Conservation (phyloP, 2,113 vertebrate genomes). For the Brachypodius melanocephalos region DNA sequence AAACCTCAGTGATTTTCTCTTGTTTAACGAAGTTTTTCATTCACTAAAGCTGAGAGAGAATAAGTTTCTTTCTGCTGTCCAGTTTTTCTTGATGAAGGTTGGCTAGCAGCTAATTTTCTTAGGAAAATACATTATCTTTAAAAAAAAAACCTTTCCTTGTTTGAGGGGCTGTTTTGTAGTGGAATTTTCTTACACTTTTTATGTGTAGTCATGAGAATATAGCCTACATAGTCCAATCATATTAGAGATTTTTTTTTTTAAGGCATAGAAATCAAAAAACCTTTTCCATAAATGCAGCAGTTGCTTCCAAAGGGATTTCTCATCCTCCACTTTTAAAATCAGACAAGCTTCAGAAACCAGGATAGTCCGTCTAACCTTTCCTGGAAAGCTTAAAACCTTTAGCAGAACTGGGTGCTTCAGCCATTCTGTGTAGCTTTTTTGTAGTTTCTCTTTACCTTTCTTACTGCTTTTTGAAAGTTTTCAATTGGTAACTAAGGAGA, state of each 20-base stretch:
- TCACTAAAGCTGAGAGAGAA: background rate
- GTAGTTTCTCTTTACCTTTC: background rate
- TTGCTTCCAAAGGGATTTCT: background rate
- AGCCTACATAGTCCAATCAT: background rate
- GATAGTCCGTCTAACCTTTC: background rate
- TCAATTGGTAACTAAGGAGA: background rate
- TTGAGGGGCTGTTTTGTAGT: background rate
- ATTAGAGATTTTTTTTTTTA: background rate
- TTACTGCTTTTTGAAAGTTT: background rate
- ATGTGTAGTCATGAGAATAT: background rate
- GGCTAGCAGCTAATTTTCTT: background rate
- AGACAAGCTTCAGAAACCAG: background rate
- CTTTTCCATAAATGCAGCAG: background rate
- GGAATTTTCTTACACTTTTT: background rate
- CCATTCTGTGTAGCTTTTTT: background rate
- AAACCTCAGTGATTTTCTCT: background rate
- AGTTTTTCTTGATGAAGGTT: background rate
- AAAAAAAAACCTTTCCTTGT: background rate
- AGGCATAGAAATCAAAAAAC: background rate
- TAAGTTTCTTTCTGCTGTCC: background rate
- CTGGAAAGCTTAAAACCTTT: background rate
- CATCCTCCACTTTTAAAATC: background rate
- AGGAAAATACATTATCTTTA: background rate
- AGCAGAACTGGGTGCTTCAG: background rate
- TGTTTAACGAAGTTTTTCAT: background rate